Base-by-base conservation (phyloP, 2,113 vertebrate genomes). In the Trogon melanurus region DNA sequence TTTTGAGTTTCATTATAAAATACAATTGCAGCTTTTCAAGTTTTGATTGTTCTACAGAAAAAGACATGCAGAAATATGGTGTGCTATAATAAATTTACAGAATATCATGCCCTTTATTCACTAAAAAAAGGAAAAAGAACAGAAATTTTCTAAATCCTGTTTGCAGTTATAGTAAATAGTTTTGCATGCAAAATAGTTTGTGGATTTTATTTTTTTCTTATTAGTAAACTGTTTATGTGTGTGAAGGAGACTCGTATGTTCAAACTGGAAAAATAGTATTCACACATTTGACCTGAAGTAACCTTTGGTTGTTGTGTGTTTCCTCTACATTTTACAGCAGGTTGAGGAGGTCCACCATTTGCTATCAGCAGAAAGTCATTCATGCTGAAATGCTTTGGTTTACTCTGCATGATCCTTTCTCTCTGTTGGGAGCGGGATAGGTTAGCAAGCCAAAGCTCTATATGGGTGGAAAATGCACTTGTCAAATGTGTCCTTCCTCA, bases 371-470 rank as follows among this genome's bases (percentile, higher is more conserved):
- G 36, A 79, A 41, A 17, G 0, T 50, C 0, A 53, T 81, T 84
- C 30, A 3, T 34, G 11, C 50, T 71, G 27, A 86, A 74, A 70
- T 87, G 10, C 3, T 65, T 70, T 70, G 2, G 3, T 88, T 92
- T 41, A 27, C 13, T 85, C 15, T 60, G 6, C 6, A 11, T 21
- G 16, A n/a, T 26, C 2, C 14, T 64, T 72, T 84, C 61, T 51
- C 19, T 75, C 9, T 65, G 0, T 36, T n/a, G 56, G 10, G 2
- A 2, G 7, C 72, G 5, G 6, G 2, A 11, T 64, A 76, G 13
- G 2, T 75, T 66, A 54, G 25, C 32, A 88, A 56, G 8, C 0
- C 54, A 92, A 85, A 60, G 2, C 20, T 61, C 41, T 36, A 5
- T 6, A 27, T 74, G 27, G 2, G 7, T 27, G 7, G 10, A 81